Percentiles rank a stretch among this genome's conserved stretches.
Conservation (phyloP, 2,113 vertebrate species). For the Raphicerus campestris region DNA sequence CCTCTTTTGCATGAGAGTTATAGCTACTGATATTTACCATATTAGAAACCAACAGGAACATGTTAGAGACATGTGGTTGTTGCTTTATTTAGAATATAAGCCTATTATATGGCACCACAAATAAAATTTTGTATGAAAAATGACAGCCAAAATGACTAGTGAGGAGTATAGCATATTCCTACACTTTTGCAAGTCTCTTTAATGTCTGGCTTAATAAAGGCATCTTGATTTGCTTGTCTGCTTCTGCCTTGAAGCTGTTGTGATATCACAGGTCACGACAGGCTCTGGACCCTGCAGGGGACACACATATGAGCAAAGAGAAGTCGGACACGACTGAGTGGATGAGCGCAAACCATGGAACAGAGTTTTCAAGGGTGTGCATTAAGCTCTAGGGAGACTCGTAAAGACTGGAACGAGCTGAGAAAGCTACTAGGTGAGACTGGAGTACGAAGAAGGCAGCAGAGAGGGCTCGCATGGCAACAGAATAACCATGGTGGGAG, state of each 20-base stretch:
- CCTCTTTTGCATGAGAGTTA: neutral
- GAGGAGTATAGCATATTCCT: neutral
- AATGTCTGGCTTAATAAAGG: neutral
- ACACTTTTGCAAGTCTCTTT: neutral
- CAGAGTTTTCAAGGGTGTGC: neutral
- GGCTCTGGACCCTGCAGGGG: neutral
- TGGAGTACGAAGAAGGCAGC: neutral
- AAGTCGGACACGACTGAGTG: neutral
- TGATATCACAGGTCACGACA: neutral
- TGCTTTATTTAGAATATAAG: neutral
- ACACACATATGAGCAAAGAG: neutral
- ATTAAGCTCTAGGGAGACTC: neutral
- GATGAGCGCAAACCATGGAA: neutral
- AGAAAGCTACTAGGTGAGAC: neutral
- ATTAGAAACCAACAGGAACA: neutral
- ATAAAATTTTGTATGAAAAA: neutral
- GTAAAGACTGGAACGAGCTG: rapidly evolving
- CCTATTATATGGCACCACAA: neutral
- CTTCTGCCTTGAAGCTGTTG: neutral
- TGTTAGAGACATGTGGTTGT: neutral
- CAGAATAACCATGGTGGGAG: neutral
- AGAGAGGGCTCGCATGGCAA: neutral
- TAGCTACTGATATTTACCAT: neutral
- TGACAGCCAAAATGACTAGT: neutral
- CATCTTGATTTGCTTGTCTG: neutral